These are phyloP conservation scores for Heliconius cydno DNA, from an alignment of 2,888 invertebrate species.

Conservation along the genomic window DNA sequence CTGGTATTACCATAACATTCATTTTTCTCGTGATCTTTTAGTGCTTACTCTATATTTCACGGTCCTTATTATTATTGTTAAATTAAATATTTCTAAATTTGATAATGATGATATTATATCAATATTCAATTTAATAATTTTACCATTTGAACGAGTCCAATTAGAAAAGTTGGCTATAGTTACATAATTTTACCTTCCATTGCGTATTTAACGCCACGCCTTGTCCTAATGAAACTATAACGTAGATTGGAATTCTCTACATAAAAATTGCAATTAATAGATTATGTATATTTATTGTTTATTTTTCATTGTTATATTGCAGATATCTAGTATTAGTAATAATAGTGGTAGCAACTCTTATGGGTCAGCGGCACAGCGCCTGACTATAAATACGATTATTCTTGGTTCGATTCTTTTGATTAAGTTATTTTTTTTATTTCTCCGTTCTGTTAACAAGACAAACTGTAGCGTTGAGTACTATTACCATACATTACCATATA, in stretches of 20 bases:
- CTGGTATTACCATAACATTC: neutral
- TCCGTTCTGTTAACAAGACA: too few relatives aligned
- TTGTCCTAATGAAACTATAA: neutral
- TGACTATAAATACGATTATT: too few relatives aligned
- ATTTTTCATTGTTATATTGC: neutral
- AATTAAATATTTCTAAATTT: neutral
- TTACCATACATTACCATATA: too few relatives aligned
- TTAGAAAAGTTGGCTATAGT: neutral
- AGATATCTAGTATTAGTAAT: too few relatives aligned
- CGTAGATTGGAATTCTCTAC: neutral
- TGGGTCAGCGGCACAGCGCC: too few relatives aligned
- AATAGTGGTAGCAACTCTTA: too few relatives aligned
- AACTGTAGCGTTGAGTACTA: too few relatives aligned
- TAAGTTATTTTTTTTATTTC: too few relatives aligned
- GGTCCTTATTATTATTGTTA: neutral
- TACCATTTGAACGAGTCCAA: neutral
- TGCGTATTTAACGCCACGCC: constrained; percentile 8
- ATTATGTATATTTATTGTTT: neutral
- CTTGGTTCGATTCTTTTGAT: too few relatives aligned
- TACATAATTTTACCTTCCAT: neutral
- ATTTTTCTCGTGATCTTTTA: neutral
- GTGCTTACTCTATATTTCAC: neutral
- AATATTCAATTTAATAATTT: neutral
- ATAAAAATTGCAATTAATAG: neutral
- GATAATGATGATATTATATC: neutral